A percentile compares a stretch with the other conserved stretches of the same genome.
Evolutionary conservation across 2,113 vertebrate genomes (phyloP).

Genomic region (Hippolais icterina): DNA sequence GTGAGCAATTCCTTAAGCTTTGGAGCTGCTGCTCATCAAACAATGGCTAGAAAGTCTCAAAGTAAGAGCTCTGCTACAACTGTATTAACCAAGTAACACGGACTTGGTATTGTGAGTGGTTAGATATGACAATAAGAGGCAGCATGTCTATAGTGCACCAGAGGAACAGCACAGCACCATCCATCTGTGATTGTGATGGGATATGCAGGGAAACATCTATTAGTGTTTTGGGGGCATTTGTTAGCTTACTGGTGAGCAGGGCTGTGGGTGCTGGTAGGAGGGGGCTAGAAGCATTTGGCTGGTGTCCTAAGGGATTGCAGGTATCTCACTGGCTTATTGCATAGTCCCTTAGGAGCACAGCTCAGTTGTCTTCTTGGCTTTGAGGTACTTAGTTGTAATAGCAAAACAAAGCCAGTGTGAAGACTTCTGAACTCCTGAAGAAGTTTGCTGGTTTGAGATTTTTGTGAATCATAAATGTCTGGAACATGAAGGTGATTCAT

Average conservation of each 20-base stretch:
- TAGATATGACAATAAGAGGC: neutral
- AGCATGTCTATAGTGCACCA: rapidly evolving
- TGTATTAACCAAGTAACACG: neutral
- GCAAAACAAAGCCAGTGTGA: neutral
- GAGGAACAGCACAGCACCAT: neutral
- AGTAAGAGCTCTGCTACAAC: neutral
- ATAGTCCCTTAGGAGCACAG: neutral
- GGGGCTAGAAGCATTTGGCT: neutral
- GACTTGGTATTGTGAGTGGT: neutral
- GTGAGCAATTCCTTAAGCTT: neutral
- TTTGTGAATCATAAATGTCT: neutral
- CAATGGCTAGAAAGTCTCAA: neutral
- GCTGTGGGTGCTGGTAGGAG: neutral
- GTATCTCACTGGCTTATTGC: neutral
- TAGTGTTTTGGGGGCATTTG: neutral
- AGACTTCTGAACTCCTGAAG: neutral
- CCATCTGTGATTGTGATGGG: neutral
- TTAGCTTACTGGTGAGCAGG: rapidly evolving
- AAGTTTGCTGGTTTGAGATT: neutral
- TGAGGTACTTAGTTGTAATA: neutral
- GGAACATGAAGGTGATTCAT: neutral
- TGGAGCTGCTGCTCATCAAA: neutral
- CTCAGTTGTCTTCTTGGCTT: neutral
- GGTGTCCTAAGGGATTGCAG: neutral
- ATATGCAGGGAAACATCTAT: neutral